These are phyloP conservation scores for Dromococcyx pavoninus DNA, from an alignment of 2,797 vertebrate genomes.

Conservation along the genomic window DNA sequence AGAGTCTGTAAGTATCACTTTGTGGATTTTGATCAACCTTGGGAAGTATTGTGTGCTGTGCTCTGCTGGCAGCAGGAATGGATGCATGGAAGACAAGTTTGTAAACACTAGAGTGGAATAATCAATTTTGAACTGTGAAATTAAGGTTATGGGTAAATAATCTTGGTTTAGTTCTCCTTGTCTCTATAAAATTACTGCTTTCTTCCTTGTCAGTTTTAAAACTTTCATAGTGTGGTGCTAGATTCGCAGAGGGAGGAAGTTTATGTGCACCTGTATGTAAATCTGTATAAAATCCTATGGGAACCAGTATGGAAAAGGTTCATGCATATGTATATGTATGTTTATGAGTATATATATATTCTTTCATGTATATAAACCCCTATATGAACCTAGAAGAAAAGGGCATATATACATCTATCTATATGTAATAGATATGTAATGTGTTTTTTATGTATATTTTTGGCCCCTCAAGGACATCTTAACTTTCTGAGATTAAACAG, in stretches of 20 bases:
- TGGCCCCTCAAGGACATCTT: background rate
- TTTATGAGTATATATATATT: background rate
- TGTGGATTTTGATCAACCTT: background rate
- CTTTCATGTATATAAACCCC: background rate
- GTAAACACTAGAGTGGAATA: background rate
- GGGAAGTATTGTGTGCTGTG: background rate
- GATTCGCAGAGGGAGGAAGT: background rate
- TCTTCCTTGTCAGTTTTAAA: background rate
- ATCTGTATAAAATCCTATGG: background rate
- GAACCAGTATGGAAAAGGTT: background rate
- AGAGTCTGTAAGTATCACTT: conserved; percentile 83
- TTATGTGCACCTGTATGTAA: rapidly evolving
- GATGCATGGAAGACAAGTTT: background rate
- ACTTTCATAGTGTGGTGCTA: background rate
- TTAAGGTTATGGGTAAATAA: background rate
- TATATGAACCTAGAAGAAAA: background rate
- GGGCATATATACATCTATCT: background rate
- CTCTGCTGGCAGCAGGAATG: background rate
- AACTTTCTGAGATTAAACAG: background rate
- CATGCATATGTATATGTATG: background rate
- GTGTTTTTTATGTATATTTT: background rate
- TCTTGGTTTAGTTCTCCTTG: background rate
- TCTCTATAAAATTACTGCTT: background rate
- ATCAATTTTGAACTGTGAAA: background rate
- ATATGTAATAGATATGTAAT: background rate